These are phyloP conservation scores for Amphipoea lucens DNA, from an alignment of 2,888 invertebrate species.

Conservation along the genomic window DNA sequence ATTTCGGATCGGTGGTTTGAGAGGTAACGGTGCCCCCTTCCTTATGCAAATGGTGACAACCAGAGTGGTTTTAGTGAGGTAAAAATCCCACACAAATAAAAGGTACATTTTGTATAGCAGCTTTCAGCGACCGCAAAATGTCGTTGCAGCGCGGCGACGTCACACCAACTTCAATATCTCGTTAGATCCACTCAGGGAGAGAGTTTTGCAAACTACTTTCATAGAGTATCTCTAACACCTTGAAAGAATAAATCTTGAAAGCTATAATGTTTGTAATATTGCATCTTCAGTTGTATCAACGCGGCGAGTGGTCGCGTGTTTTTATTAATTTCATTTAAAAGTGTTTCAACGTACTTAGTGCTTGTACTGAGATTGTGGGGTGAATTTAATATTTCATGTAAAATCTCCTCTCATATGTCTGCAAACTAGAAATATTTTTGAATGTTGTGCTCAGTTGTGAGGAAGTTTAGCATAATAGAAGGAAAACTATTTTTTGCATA, in stretches of 20 bases:
- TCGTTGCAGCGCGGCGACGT: not conserved
- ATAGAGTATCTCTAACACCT: not conserved
- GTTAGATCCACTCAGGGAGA: conserved; percentile 9
- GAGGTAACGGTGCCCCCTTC: not conserved
- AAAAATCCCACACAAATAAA: not conserved
- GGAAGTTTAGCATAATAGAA: not conserved
- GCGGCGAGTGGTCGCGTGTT: not conserved
- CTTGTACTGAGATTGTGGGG: not conserved
- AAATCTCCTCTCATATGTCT: not conserved
- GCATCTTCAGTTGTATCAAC: not conserved
- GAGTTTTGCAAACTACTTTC: not conserved
- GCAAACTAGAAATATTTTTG: not conserved
- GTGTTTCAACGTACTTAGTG: not conserved
- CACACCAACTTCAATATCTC: conserved; percentile 15
- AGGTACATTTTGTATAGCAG: not conserved
- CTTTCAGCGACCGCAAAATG: not conserved
- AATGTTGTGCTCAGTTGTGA: not conserved
- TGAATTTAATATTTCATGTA: conserved; percentile 2
- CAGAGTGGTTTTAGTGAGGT: no score
- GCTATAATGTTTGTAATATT: not conserved
- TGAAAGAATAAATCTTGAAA: not conserved
- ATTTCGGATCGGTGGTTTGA: no score
- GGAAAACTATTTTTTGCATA: not conserved
- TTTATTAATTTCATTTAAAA: not conserved
- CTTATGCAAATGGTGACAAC: not conserved